Base-by-base conservation (phyloP, 2,797 vertebrate species). In the Typhlichthys eigenmanni region DNA sequence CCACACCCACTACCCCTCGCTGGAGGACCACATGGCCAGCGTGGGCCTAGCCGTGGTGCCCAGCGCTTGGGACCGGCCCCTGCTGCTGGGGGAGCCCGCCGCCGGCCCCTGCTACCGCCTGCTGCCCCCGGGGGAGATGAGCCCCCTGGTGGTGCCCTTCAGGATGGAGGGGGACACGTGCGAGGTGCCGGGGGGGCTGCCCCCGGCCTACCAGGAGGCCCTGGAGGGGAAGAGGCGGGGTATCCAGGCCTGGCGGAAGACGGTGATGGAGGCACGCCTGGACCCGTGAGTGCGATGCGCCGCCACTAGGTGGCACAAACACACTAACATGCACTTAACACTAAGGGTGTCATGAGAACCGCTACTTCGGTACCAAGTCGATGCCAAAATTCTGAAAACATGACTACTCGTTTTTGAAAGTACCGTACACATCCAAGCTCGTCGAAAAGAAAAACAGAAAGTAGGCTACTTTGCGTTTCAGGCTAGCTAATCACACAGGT, bases 11-110 rank as follows among this genome's bases (percentile, higher is more conserved):
- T 99, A 99, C 60, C 95, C 97, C 3, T 92, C 93, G 89, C 86
- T 99, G 57, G 98, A 99, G 82, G 98, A 99, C 60, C 95, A 99
- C 71, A 99, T 99, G 98, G 98, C 93, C 72, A 93, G 90, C 5
- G 93, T 92, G 10, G 98, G 98, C 13, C 89, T 99, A 58, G 98
- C 98, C 0, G 97, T 98, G 0, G 90, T 99, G 58, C 98, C 98
- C 2, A 98, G 95, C 68, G 75, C 75, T 82, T 99, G 98, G 98
- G 92, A 98, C 70, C 92, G 74, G 46, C 97, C 98, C 3, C 58
- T 97, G 84, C 76, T 94, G 8, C 74, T 98, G 61, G 94, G 94
- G 34, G 80, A 29, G 24, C 24, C 24, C 4, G 24, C 79, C 1
- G 97, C 98, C 47, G 88, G 89, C 57, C 61, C 63, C 58, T 87